A percentile compares a stretch with the other conserved stretches of the same genome.
These are phyloP conservation scores for Keiferia lycopersicella DNA, from an alignment of 2,888 invertebrate species.

Conservation along the genomic window DNA sequence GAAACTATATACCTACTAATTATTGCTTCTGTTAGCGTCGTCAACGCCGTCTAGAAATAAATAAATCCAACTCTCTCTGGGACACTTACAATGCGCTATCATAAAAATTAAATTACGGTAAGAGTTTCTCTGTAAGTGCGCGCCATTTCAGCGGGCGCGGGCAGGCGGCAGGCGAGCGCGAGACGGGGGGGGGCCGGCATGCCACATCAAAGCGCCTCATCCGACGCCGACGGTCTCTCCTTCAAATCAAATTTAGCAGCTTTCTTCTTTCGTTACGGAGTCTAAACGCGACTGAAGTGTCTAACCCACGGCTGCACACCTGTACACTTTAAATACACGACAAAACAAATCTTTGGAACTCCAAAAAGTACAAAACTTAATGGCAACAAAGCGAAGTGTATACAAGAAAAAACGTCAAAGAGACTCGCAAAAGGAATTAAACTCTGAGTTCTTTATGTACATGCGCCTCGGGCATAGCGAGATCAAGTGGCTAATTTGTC, in stretches of 20 bases:
- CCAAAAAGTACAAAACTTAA: conserved; percentile 42
- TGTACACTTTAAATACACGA: conserved; percentile 35
- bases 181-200: conserved; percentile 47
- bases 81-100: conserved; percentile 77
- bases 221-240: conserved; percentile 58
- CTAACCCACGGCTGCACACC: conserved; percentile 45
- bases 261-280: conserved; percentile 68
- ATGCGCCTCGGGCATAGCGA: conserved; percentile 56
- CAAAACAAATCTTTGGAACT: conserved; percentile 36
- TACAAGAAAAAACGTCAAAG: conserved; percentile 51
- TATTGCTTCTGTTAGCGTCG: conserved; percentile 29
- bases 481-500: conserved; percentile 78
- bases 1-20: not conserved
- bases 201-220: conserved; percentile 76
- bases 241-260: conserved; percentile 76
- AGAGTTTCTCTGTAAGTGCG: conserved; percentile 76
- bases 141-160: conserved; percentile 65
- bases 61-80: conserved; percentile 59
- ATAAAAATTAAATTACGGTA: conserved; percentile 80
- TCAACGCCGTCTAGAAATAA: conserved; percentile 47
- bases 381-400: conserved; percentile 47
- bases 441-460: conserved; percentile 59
- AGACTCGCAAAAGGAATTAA: conserved; percentile 53
- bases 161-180: conserved; percentile 49
- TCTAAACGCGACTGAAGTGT: conserved; percentile 50